Conservation (phyloP, 2,113 vertebrate species). For the Pteronura brasiliensis region DNA sequence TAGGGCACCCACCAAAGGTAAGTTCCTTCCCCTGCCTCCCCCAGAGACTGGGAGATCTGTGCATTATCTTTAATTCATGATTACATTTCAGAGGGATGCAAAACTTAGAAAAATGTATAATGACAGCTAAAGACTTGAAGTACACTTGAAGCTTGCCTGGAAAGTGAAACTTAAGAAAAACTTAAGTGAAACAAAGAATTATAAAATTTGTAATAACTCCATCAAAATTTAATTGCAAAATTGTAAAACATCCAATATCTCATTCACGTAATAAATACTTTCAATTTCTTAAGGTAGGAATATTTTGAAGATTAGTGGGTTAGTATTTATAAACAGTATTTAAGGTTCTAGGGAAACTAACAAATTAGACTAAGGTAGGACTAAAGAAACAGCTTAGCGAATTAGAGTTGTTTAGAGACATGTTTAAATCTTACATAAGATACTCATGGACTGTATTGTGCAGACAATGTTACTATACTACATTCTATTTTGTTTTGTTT, state of each 20-base stretch:
- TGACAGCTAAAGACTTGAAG: not conserved
- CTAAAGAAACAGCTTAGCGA: not conserved
- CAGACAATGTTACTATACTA: not conserved
- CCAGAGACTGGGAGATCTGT: too few relatives aligned
- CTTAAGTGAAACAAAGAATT: not conserved
- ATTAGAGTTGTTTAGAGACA: not conserved
- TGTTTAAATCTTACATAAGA: not conserved
- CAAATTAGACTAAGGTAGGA: not conserved
- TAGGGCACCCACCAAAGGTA: too few relatives aligned
- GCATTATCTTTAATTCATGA: not conserved
- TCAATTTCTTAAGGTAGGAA: not conserved
- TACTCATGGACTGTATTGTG: not conserved
- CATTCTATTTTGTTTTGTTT: not conserved
- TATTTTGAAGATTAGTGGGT: not conserved
- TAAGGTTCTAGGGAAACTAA: not conserved
- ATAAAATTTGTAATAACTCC: not conserved
- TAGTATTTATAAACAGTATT: not conserved
- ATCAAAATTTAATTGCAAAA: not conserved
- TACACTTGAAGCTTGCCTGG: not conserved
- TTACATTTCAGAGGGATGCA: not conserved
- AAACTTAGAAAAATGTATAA: not conserved
- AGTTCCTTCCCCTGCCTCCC: rapidly evolving
- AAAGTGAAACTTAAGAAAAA: too few relatives aligned
- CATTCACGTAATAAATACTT: not conserved
- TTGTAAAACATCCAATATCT: not conserved